Evolutionary conservation across 2,113 vertebrate genomes (phyloP).

Genomic region (Malurus melanocephalus): DNA sequence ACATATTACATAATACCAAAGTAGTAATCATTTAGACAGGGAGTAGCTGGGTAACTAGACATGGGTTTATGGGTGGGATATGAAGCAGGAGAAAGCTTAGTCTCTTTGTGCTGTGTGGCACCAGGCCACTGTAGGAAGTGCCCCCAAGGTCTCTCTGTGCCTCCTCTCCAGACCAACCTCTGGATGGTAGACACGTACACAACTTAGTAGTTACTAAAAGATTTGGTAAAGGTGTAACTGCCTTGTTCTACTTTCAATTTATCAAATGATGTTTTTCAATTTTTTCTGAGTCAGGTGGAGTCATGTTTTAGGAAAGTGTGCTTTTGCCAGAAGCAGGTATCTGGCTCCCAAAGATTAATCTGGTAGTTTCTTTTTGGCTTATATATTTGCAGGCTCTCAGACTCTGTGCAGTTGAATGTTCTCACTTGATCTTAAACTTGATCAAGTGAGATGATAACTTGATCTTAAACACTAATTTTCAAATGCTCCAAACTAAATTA

Average conservation of each 20-base stretch:
- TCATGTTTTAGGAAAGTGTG: neutral
- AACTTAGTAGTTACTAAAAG: neutral
- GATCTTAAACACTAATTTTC: neutral
- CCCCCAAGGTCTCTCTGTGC: neutral
- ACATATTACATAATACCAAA: neutral
- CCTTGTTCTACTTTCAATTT: neutral
- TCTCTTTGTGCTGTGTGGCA: neutral
- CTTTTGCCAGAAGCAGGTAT: neutral
- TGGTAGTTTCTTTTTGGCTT: neutral
- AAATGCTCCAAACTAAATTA: neutral
- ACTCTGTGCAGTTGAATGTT: neutral
- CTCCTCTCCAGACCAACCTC: neutral
- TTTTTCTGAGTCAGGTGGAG: neutral
- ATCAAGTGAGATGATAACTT: too few relatives aligned
- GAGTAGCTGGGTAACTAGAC: neutral
- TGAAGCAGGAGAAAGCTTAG: neutral
- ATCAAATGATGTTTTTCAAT: neutral
- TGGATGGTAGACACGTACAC: rapidly evolving
- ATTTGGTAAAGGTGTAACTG: neutral
- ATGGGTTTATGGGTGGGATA: neutral
- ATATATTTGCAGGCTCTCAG: neutral
- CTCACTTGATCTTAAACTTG: neutral
- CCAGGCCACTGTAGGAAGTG: neutral
- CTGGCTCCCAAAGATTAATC: neutral
- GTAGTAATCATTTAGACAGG: neutral